Percentiles rank a stretch among this genome's conserved stretches.
These are phyloP conservation scores for Oryzias javanicus DNA, from an alignment of 2,113 vertebrate genomes.

Conservation along the genomic window DNA sequence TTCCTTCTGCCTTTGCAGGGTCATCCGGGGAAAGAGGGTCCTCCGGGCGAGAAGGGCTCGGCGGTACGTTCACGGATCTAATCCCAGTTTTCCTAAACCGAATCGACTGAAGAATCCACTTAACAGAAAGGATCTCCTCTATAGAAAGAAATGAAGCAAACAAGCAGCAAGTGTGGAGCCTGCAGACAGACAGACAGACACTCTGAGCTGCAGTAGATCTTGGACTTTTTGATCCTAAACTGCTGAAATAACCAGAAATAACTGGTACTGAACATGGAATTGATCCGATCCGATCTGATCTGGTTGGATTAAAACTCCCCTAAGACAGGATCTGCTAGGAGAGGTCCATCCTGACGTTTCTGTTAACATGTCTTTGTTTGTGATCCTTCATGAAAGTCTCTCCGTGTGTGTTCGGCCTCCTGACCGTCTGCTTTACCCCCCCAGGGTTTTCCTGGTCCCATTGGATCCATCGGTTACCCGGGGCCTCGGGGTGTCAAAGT, in stretches of 20 bases:
- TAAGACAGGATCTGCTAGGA: too few species aligned
- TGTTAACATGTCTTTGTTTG: too few species aligned
- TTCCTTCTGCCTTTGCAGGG: constrained; percentile 76
- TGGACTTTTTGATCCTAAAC: too few species aligned
- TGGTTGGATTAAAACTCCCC: too few species aligned
- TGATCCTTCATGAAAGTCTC: too few species aligned
- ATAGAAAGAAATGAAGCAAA: background rate
- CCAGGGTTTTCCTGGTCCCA: constrained; percentile 88
- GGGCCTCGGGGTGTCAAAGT: constrained; percentile 98
- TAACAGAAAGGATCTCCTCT: constrained; percentile 8
- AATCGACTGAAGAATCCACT: constrained; percentile 7
- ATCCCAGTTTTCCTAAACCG: constrained; percentile 2
- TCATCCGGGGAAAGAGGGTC: constrained; percentile 97
- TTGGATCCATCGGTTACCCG: constrained; percentile 94
- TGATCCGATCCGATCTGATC: too few species aligned
- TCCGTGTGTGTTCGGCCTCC: background rate
- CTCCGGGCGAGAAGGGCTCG: constrained; percentile 90
- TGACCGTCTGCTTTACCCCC: constrained; percentile 23
- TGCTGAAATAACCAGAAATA: too few species aligned
- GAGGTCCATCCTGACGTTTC: too few species aligned
- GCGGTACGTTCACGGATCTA: constrained; percentile 77
- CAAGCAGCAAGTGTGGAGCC: background rate
- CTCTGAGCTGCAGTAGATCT: too few species aligned
- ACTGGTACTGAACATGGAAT: too few species aligned
- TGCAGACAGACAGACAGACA: background rate